These are phyloP conservation scores for Nipponacmea schrenckii DNA, from an alignment of 2,888 invertebrate genomes.

Conservation along the genomic window DNA sequence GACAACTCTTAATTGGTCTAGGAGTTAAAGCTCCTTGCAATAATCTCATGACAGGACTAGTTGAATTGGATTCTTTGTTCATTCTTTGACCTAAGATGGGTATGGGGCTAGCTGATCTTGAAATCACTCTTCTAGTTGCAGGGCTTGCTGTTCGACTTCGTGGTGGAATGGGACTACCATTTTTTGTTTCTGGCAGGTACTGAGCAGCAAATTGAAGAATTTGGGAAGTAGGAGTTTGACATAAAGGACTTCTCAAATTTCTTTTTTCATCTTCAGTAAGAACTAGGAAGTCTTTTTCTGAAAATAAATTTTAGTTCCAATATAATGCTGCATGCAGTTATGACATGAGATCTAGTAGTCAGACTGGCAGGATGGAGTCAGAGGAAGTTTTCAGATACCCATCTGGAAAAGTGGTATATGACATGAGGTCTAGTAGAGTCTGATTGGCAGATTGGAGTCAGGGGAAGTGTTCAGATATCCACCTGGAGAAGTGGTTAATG, in stretches of 20 bases:
- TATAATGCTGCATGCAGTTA: background rate
- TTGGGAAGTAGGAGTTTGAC: conserved; percentile 49
- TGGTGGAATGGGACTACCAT: conserved; percentile 1
- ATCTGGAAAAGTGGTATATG: conserved; percentile 43
- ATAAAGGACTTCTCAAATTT: conserved; percentile 52
- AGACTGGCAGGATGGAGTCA: background rate
- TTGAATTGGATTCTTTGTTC: background rate
- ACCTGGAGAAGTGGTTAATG: no score
- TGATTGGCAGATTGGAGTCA: background rate
- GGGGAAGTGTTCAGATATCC: no score
- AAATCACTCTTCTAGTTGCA: background rate
- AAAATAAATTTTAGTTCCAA: background rate
- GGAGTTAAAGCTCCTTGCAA: background rate
- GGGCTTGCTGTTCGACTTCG: background rate
- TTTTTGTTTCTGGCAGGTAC: conserved; percentile 33
- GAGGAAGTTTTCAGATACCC: background rate
- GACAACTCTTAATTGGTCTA: conserved; percentile 8
- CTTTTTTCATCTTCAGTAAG: conserved; percentile 50
- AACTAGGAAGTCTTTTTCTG: conserved; percentile 31
- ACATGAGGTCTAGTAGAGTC: no score
- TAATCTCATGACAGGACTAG: conserved; percentile 1
- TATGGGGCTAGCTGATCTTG: background rate
- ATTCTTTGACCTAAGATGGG: background rate
- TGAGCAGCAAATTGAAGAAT: conserved; percentile 59
- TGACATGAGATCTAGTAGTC: background rate